Evolutionary conservation across 2,797 vertebrate species (phyloP), one percentile per base, ranked within the genome.

Genomic region (Acanthiza pusilla): DNA sequence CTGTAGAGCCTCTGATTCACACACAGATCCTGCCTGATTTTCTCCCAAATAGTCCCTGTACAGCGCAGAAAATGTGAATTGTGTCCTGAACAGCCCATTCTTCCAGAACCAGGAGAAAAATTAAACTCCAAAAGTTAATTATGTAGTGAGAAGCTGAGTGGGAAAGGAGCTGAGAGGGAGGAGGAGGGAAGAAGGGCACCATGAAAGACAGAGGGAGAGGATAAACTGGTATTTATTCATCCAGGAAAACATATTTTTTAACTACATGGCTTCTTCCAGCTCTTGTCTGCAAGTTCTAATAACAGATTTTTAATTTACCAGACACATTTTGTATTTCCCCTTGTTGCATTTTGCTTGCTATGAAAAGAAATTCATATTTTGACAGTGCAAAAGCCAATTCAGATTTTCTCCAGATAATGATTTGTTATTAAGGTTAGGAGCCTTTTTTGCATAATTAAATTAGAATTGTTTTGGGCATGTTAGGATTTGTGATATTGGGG

Each of bases 251-350:
- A 14, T 16, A 17, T 58, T 76, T 77, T 54, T 61, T 54, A 70
- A 29, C 77, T 36, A 3, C 47, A 40, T 38, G 57, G 51, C 51
- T 91, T 54, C 58, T 80, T 55, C 27, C 53, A 32, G 19, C 60
- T 72, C 12, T 65, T 47, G 11, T 21, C 81, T 71, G 43, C 62
- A 12, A 13, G 77, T 79, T 66, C 77, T 92, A 36, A 67, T 74
- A 58, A 48, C n/a, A 87, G 82, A 68, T 75, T 75, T 89, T 94
- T 94, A 92, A 94, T 80, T 94, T 77, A 38, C 54, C 43, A 70
- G 73, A 16, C 66, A 61, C 6, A 16, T 38, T 85, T 63, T 58
- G 22, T 54, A 47, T 85, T 88, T 91, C 76, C 74, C 75, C 70
- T 38, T 60, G 61, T 67, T 91, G 42, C 50, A 17, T 73, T 95